Percentiles rank a stretch among this genome's conserved stretches.
Conservation (phyloP, 2,113 vertebrate genomes). For the Sitta europaea region DNA sequence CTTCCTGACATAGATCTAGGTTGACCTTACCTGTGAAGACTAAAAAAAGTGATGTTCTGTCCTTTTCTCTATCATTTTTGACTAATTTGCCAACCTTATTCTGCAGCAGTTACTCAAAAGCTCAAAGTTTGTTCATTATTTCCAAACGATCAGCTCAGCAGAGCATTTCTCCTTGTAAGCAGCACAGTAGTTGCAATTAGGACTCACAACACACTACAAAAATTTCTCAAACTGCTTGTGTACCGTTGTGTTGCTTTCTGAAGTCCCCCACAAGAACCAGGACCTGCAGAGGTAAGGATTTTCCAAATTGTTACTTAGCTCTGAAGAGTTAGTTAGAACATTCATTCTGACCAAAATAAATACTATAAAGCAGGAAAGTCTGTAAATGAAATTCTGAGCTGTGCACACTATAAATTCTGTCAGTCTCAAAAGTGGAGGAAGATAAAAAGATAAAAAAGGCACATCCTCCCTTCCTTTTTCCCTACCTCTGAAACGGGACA, state of each 20-base stretch:
- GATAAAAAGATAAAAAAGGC: not conserved
- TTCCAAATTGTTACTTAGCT: not conserved
- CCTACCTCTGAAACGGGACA: not conserved
- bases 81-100: not conserved
- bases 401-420: not conserved
- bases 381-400: not conserved
- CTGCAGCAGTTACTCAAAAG: not conserved
- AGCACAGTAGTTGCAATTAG: not conserved
- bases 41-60: not conserved
- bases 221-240: not conserved
- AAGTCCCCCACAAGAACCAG: not conserved
- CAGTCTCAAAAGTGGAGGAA: not conserved
- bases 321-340: not conserved
- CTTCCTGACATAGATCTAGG: not conserved
- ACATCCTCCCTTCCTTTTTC: not conserved
- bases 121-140: not conserved
- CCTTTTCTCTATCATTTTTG: not conserved
- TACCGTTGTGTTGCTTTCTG: not conserved
- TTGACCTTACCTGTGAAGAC: not conserved
- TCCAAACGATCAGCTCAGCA: not conserved
- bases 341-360: not conserved
- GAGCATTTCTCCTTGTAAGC: not conserved
- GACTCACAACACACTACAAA: not conserved
- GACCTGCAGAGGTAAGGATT: not conserved
- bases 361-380: not conserved